Evolutionary conservation across 2,797 vertebrate genomes (phyloP), one percentile per base, ranked within the genome.

Genomic region (Phoeniculus purpureus): DNA sequence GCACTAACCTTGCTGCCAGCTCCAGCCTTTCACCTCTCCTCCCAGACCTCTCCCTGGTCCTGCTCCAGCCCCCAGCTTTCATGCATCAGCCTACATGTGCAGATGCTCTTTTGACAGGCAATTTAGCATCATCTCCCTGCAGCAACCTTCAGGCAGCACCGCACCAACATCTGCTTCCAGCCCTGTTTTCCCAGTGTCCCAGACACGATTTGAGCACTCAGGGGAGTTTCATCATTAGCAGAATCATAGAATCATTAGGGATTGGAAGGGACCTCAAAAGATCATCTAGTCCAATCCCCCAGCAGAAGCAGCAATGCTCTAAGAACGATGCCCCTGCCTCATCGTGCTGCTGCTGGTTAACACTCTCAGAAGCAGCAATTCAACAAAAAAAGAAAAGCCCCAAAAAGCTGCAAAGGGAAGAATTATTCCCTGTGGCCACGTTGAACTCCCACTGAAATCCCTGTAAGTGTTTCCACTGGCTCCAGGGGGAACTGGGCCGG

Each of bases 381-480:
- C 71, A 64, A 88, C 51, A 62, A 32, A 47, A 66, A 6, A 37
- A n/a, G n/a, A n/a, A n/a, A n/a, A n/a, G n/a, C 32, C 5, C 3
- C 31, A 29, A 67, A 64, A 50, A 52, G 5, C 68, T 80, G 61
- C 75, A 84, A 73, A 84, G 47, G 75, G 68, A 52, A 92, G 86
- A 95, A 88, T 17, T 27, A 76, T 71, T 61, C 74, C 81, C 68
- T 34, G 9, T 0, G 3, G 92, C 78, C 82, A 93, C 86, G 45
- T 0, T 32, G 40, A 93, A 86, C 75, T 81, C 92, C 68, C 78
- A 68, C 89, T 91, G 89, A 88, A 91, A 86, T 91, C 65, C 55
- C 37, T 0, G 2, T 72, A 83, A 94, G 62, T 58, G 48, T 95
- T 95, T 92, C 83, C 82, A 79, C 68, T 80, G 72, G 26, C 61